Evolutionary conservation across 2,797 vertebrate species (phyloP), one percentile per base, ranked within the genome.

Genomic region (Takifugu rubripes): DNA sequence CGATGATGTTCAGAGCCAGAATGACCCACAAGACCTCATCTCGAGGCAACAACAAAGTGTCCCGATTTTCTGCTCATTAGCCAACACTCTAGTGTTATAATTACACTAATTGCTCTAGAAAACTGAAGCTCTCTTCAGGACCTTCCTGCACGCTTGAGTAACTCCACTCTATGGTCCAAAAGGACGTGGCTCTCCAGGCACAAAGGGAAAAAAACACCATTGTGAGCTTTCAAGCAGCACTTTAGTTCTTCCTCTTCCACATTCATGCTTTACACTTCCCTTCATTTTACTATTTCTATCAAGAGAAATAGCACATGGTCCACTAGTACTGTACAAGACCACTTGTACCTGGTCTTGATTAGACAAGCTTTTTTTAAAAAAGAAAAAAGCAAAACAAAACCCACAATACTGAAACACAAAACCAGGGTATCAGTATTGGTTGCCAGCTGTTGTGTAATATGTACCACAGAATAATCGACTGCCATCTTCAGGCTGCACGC

Each of bases 21-120:
- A 5, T 3, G 5, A 51, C 47, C 44, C 1, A 1, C n/a, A 16
- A 15, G 16, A 31, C 8, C 3, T 1, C 2, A 42, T 46, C 24
- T n/a, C 50, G 25, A 1, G 44, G 29, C 21, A 3, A 33, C 54
- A 55, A 55, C 40, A 66, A 70, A 64, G 59, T 43, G 2, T 45
- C 16, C 21, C 14, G 6, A 1, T 64, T 62, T 68, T 65, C 70
- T 63, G 59, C 57, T 67, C 70, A 71, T 77, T 77, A 68, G 44
- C 66, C 54, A 24, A 49, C 25, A 40, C 46, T 64, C 36, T 66
- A 72, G 51, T 54, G 44, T 68, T 70, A 47, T 56, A 78, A 80
- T 78, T 71, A 63, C 57, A 60, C 56, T 79, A 81, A 84, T 74
- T 84, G 70, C 57, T 69, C 21, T 36, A 25, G 59, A 68, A 75